Evolutionary conservation across 2,797 vertebrate genomes (phyloP).

Genomic region (Allobates femoralis): DNA sequence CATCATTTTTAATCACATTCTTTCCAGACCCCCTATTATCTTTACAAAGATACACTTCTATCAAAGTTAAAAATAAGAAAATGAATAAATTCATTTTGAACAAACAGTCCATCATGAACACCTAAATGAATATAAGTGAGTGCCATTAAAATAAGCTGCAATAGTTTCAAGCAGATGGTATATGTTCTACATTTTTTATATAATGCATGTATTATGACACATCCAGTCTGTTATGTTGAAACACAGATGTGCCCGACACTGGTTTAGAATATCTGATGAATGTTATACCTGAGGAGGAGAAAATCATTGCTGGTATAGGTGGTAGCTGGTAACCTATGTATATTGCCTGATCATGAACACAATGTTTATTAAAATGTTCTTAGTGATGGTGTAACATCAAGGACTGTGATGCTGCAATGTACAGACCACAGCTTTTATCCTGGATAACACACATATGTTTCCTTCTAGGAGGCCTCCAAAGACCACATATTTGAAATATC

Average conservation of each 20-base stretch:
- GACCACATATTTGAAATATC: neutral
- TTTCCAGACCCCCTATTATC: too few relatives aligned
- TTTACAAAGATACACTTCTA: too few relatives aligned
- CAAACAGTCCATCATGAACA: neutral
- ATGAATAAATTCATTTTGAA: neutral
- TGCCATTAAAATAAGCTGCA: neutral
- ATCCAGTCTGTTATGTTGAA: slow-evolving; percentile 16
- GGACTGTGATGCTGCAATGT: neutral
- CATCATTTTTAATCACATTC: too few relatives aligned
- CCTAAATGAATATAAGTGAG: neutral
- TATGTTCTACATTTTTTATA: neutral
- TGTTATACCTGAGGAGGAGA: neutral
- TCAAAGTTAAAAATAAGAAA: too few relatives aligned
- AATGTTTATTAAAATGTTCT: neutral
- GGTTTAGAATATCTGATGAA: neutral
- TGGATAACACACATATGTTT: neutral
- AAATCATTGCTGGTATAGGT: neutral
- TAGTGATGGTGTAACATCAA: neutral
- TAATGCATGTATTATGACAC: neutral
- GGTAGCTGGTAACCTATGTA: neutral
- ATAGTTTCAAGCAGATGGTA: neutral
- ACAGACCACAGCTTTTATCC: neutral
- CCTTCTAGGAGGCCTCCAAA: slow-evolving; percentile 25
- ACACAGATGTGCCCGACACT: neutral
- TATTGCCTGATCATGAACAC: neutral